phyloP scores from a whole-genome alignment of 2,797 vertebrate species.

The Phaenicophaeus curvirostris region DNA sequence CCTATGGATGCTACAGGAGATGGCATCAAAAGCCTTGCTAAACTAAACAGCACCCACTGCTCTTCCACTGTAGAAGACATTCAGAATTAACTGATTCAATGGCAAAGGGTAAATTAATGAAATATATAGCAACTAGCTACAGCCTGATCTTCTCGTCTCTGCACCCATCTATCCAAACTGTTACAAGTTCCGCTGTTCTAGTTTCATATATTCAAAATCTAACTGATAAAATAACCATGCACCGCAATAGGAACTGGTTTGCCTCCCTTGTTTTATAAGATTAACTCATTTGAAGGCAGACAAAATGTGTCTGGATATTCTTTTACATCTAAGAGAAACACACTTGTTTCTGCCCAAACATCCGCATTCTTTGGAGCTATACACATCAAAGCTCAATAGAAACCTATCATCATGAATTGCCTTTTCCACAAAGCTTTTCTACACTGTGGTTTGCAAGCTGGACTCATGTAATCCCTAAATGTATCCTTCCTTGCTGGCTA shows the following conservation, averaged over 20 bases:
- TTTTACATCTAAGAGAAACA: background rate
- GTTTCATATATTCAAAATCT: background rate
- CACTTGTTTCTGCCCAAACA: slow-evolving; percentile 8
- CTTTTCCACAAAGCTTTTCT: background rate
- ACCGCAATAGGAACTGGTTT: background rate
- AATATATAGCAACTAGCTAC: background rate
- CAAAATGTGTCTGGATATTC: background rate
- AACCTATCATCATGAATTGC: slow-evolving; percentile 2
- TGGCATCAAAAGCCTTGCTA: background rate
- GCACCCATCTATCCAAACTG: background rate
- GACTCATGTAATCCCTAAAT: slow-evolving; percentile 22
- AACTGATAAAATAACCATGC: background rate
- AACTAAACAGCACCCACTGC: background rate
- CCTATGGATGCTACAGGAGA: background rate
- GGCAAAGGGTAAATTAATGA: background rate
- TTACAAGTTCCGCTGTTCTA: background rate
- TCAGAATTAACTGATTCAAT: background rate
- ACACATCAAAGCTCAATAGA: slow-evolving; percentile 28
- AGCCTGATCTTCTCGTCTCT: background rate
- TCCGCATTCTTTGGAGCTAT: slow-evolving; percentile 31
- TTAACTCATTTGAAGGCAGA: slow-evolving; percentile 3
- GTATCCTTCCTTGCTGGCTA: slow-evolving; percentile 16
- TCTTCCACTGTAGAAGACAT: background rate
- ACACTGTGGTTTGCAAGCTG: background rate
- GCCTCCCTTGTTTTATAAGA: background rate